Percentiles rank a stretch among this genome's conserved stretches.
Evolutionary conservation across 2,888 invertebrate genomes (phyloP).

Genomic region (Troides helena): DNA sequence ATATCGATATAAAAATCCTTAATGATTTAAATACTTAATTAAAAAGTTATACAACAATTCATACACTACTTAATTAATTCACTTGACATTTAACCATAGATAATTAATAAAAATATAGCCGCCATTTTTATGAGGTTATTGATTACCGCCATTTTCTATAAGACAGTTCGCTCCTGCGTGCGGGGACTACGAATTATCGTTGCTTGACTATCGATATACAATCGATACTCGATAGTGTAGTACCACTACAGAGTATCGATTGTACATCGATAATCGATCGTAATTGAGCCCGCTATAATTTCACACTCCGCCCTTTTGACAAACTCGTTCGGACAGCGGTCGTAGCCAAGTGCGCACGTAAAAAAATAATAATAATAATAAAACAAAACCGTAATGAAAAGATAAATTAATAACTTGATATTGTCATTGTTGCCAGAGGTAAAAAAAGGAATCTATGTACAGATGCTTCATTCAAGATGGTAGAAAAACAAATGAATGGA

Average conservation of each 20-base stretch:
- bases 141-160: slow-evolving; percentile 15
- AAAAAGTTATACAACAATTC: too few relatives aligned
- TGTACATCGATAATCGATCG: slow-evolving; percentile 37
- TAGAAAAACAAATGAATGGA: background rate
- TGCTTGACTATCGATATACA: slow-evolving; percentile 31
- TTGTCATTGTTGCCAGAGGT: background rate
- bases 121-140: slow-evolving; percentile 4
- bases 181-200: slow-evolving; percentile 26
- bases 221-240: slow-evolving; percentile 38
- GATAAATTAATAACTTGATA: background rate
- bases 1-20: too few relatives aligned
- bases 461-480: background rate
- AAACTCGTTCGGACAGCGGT: slow-evolving; percentile 27
- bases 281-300: slow-evolving; percentile 44
- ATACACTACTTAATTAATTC: too few relatives aligned
- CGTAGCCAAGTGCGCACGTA: slow-evolving; percentile 1
- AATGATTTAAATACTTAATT: too few relatives aligned
- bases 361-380: background rate
- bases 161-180: slow-evolving; percentile 9
- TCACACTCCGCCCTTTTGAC: slow-evolving; percentile 38
- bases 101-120: background rate
- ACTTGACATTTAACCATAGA: background rate
- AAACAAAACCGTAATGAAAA: background rate
- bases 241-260: slow-evolving; percentile 38
- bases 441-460: background rate